Conservation (phyloP, 2,888 invertebrate genomes). For the Achlya flavicornis region DNA sequence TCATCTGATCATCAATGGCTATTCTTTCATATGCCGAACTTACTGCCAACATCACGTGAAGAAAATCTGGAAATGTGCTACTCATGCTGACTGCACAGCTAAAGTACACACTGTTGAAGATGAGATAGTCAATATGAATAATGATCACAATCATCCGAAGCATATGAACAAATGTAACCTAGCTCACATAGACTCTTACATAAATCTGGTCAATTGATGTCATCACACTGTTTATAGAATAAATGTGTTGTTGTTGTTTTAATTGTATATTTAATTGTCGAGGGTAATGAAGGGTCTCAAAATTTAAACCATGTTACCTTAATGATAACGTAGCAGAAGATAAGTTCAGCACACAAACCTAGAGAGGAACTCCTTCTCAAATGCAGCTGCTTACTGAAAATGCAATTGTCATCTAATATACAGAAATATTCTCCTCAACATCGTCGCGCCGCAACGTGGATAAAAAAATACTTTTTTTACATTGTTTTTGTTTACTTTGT, state of each 20-base stretch:
- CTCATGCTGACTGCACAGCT: slow-evolving; percentile 61
- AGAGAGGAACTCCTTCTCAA: too few relatives aligned
- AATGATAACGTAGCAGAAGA: too few relatives aligned
- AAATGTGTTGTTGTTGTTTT: background rate
- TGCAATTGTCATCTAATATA: too few relatives aligned
- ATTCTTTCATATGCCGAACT: slow-evolving; percentile 62
- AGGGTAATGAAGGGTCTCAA: background rate
- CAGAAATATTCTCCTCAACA: too few relatives aligned
- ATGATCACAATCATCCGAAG: slow-evolving; percentile 55
- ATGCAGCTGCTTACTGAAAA: too few relatives aligned
- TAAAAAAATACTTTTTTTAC: background rate
- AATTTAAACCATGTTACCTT: background rate
- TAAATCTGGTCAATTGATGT: background rate
- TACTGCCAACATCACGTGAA: slow-evolving; percentile 61
- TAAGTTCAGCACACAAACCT: too few relatives aligned
- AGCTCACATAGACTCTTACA: slow-evolving; percentile 17
- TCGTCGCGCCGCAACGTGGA: too few relatives aligned
- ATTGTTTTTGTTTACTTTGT: background rate
- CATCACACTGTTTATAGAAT: background rate
- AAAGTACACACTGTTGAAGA: slow-evolving; percentile 64
- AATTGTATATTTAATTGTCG: background rate
- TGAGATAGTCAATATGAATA: slow-evolving; percentile 53
- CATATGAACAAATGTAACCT: slow-evolving; percentile 28
- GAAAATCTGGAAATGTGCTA: slow-evolving; percentile 68
- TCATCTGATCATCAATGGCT: slow-evolving; percentile 62